A percentile compares a stretch with the other conserved stretches of the same genome.
Evolutionary conservation across 1,140 invertebrate genomes (phyloP).

Genomic region (Stenopsyche tienmushanensis): DNA sequence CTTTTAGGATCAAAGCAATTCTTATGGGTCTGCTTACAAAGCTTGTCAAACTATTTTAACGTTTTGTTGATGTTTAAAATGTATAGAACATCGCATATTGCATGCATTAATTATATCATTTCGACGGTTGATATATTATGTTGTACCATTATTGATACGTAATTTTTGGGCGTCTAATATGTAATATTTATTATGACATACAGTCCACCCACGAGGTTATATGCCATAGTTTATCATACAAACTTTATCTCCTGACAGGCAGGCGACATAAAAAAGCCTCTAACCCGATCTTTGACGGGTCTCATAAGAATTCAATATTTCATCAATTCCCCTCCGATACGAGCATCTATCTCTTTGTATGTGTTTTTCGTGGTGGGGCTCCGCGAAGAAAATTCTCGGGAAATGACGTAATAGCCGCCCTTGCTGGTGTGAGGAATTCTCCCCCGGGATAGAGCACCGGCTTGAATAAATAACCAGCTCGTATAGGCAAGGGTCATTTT

Average conservation of each 20-base stretch:
- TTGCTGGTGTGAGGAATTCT: neutral
- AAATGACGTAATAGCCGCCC: constrained; percentile 22
- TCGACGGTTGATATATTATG: too few relatives aligned
- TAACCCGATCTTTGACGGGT: constrained; percentile 24
- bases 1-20: too few relatives aligned
- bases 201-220: neutral
- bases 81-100: too few relatives aligned
- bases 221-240: constrained; percentile 21
- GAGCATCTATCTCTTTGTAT: constrained; percentile 1
- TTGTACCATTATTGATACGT: too few relatives aligned
- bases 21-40: too few relatives aligned
- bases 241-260: constrained; percentile 27
- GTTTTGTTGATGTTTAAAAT: too few relatives aligned
- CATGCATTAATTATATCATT: too few relatives aligned
- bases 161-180: neutral
- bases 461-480: constrained; percentile 27
- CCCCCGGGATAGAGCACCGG: constrained; percentile 10
- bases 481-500: constrained; percentile 23
- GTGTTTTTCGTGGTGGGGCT: neutral
- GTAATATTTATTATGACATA: constrained; percentile 12
- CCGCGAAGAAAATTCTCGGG: constrained; percentile 9
- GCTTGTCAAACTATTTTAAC: too few relatives aligned
- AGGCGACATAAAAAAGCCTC: constrained; percentile 29
- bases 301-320: constrained; percentile 31
- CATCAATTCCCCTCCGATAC: constrained; percentile 20